Base-by-base conservation (phyloP, 2,888 invertebrate species). In the Hyposoter didymator region DNA sequence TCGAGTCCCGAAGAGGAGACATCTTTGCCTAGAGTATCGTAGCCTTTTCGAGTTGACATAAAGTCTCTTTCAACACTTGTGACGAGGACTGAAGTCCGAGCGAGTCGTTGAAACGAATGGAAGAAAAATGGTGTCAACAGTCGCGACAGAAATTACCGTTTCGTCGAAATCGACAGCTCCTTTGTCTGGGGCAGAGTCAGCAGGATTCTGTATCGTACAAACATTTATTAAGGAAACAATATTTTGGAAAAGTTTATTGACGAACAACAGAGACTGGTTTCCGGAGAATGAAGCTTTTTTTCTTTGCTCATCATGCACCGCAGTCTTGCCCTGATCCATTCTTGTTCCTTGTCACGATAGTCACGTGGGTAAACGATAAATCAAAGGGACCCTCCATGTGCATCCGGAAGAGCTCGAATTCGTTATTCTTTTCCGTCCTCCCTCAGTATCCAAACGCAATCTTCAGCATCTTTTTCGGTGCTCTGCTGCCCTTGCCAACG, bases 331-430 rank as follows among this genome's bases (percentile, higher is more conserved):
- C 43, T 14, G 14, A 39, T 35, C 78, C 55, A 17, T 28, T 69
- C 32, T 19, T 28, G 22, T 72, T 59, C 2, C 62, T 78, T 22
- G 72, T 72, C 52, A 67, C 17, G 55, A 52, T 28, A 19, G 45
- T 67, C 66, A 73, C 66, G 45, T 43, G 28, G 32, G 43, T 43
- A 28, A 80, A 64, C 73, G 73, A 73, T 80, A 80, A 80, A 80
- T 80, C 80, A 80, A 55, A 62, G 52, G 43, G 49, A 79, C 64
- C 47, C 70, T 62, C 39, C 49, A 17, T 52, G 67, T 78, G 52
- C 43, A 66, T 22, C 19, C 17, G 62, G 10, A 45, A 35, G 28
- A 28, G 45, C 52, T 43, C 45, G 19, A 22, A 39, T 55, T 32
- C 73, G 52, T 5, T 74, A 45, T 74, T 43, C 62, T 62, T 28